Evolutionary conservation across 1,140 invertebrate genomes (phyloP).

Genomic region (Danaus plexippus): DNA sequence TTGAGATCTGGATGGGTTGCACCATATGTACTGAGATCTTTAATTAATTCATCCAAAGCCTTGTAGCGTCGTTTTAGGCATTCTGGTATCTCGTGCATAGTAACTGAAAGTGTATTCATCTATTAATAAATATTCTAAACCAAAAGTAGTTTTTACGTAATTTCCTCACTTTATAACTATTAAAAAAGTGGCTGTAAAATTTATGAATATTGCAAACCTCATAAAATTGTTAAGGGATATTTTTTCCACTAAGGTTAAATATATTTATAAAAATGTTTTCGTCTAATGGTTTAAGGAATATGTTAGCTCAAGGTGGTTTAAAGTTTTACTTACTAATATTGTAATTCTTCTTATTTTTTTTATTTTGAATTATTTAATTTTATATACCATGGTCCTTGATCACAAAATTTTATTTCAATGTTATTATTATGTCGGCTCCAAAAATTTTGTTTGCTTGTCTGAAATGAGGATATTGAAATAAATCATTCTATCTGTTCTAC

Average conservation of each 20-base stretch:
- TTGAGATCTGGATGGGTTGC: constrained; percentile 9
- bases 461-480: not conserved
- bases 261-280: no score
- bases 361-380: not conserved
- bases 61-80: constrained; percentile 44
- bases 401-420: constrained; percentile 8
- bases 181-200: no score
- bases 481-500: constrained; percentile 2
- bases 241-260: no score
- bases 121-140: no score
- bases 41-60: constrained; percentile 41
- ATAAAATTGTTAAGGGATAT: no score
- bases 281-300: no score
- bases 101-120: constrained; percentile 9
- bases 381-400: constrained; percentile 6
- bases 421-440: not conserved
- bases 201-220: no score
- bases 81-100: constrained; percentile 44
- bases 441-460: constrained; percentile 3
- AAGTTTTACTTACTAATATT: no score
- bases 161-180: no score
- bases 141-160: no score
- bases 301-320: no score
- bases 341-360: no score
- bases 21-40: constrained; percentile 27